phyloP scores from a whole-genome alignment of 2,113 vertebrate genomes.

The Eulacestoma nigropectus region DNA sequence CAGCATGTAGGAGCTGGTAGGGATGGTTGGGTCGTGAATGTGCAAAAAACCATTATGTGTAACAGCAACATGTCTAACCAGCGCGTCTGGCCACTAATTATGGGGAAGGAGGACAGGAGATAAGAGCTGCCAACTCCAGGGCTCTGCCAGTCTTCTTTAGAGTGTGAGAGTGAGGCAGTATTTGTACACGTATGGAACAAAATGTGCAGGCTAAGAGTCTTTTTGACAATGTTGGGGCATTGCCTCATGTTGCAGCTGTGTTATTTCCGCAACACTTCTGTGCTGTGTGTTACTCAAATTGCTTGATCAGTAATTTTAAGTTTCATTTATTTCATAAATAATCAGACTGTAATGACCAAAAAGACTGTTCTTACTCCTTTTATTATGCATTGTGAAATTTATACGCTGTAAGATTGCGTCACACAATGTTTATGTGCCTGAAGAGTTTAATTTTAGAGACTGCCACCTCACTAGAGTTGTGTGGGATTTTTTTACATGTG shows the following conservation, averaged over 20 bases:
- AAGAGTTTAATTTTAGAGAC: not conserved
- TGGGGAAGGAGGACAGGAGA: not conserved
- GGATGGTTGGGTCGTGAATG: not conserved
- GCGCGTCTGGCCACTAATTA: not conserved
- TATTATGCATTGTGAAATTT: not conserved
- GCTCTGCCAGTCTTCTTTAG: not conserved
- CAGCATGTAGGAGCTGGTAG: not conserved
- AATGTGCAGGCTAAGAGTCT: not conserved
- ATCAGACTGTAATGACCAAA: not conserved
- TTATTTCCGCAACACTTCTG: not conserved
- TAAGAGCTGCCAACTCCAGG: not conserved
- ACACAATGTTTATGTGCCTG: not conserved
- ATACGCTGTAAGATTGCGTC: not conserved
- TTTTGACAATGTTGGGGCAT: rapidly evolving
- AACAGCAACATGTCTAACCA: not conserved
- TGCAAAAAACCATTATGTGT: not conserved
- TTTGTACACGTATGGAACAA: not conserved
- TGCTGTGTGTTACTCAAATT: not conserved
- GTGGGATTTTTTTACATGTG: not conserved
- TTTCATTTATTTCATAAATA: not conserved
- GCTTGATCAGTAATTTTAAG: not conserved
- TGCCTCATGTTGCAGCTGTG: not conserved
- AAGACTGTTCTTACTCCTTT: not conserved
- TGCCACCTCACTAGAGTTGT: not conserved
- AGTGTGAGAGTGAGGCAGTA: not conserved